These are phyloP conservation scores for Drosophila navojoa DNA, from an alignment of 1,140 invertebrate species.

Conservation along the genomic window DNA sequence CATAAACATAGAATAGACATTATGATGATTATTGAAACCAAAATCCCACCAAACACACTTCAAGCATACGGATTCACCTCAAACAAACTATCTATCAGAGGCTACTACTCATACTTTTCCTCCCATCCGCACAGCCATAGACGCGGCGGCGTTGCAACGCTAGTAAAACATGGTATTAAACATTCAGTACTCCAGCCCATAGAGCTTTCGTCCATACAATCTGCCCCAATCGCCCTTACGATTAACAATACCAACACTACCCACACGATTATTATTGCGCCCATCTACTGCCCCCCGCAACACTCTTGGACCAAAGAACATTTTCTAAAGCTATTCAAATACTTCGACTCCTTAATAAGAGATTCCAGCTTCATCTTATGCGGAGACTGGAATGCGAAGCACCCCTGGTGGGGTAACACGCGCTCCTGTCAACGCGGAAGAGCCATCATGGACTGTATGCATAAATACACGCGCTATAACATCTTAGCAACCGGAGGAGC, in stretches of 20 bases:
- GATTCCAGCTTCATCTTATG: background rate
- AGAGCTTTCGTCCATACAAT: background rate
- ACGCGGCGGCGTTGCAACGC: slow-evolving; percentile 6
- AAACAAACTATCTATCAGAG: background rate
- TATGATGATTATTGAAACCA: too few species aligned
- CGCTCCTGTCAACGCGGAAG: too few species aligned
- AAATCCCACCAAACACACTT: too few species aligned
- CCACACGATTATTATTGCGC: background rate
- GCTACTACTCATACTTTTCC: background rate
- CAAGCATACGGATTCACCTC: background rate
- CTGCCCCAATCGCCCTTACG: background rate
- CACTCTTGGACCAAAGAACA: background rate
- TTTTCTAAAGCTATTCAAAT: background rate
- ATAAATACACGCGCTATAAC: too few species aligned
- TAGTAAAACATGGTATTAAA: background rate
- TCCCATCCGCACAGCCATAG: background rate
- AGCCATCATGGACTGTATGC: too few species aligned
- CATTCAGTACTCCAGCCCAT: slow-evolving; percentile 5
- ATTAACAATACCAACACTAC: background rate
- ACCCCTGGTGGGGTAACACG: background rate
- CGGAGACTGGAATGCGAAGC: slow-evolving; percentile 30
- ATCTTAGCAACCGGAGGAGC: too few species aligned
- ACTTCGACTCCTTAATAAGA: background rate
- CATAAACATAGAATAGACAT: too few species aligned
- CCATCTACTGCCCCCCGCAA: slow-evolving; percentile 9